These are phyloP conservation scores for Stigmatopora argus DNA, from an alignment of 2,113 vertebrate species.

Conservation along the genomic window DNA sequence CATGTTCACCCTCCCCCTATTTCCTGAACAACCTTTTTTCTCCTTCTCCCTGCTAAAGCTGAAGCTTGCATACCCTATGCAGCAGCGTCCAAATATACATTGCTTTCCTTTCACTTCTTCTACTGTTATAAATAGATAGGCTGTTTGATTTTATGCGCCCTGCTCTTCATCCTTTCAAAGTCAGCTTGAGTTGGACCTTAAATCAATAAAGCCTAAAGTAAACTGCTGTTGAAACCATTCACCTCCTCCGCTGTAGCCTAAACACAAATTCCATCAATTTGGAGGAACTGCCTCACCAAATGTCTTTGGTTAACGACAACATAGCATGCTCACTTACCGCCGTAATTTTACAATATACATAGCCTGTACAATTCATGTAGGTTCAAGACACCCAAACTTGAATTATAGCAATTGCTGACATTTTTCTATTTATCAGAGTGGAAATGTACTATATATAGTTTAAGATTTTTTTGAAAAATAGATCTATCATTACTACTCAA, in stretches of 20 bases:
- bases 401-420: no score
- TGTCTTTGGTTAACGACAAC: neutral
- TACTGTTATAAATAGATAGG: neutral
- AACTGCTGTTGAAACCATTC: constrained; percentile 22
- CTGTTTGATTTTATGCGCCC: constrained; percentile 6
- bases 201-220: constrained; percentile 38
- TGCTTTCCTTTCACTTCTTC: neutral
- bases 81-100: neutral
- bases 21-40: constrained; percentile 38
- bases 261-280: constrained; percentile 9
- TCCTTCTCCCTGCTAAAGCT: constrained; percentile 4
- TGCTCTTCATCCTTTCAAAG: constrained; percentile 28
- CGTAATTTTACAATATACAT: neutral
- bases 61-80: neutral
- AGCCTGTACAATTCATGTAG: neutral
- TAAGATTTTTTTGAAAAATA: no score
- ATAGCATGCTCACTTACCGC: neutral
- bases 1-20: constrained; percentile 46
- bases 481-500: no score
- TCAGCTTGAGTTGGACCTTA: constrained; percentile 21
- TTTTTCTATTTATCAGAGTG: no score
- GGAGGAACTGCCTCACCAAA: constrained; percentile 12
- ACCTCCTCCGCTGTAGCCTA: constrained; percentile 4
- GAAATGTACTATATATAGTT: no score
- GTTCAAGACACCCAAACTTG: no score